A percentile compares a stretch with the other conserved stretches of the same genome.
phyloP scores from a whole-genome alignment of 2,888 invertebrate genomes.

The Andrena flavipes region DNA sequence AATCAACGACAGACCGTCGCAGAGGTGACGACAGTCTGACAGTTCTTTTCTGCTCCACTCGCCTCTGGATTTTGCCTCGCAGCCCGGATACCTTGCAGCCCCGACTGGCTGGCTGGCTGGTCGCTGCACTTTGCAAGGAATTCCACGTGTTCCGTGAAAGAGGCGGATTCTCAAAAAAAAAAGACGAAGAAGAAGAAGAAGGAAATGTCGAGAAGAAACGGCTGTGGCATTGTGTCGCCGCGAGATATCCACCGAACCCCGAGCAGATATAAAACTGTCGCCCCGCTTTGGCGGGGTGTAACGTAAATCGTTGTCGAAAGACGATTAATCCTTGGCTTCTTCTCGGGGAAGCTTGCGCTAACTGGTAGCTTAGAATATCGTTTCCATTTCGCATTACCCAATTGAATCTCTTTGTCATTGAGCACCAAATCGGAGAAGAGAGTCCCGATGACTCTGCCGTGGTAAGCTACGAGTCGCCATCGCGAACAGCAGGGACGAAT shows the following conservation, averaged over 20 bases:
- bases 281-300: constrained; percentile 16
- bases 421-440: background rate
- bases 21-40: constrained; percentile 79
- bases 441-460: too few relatives aligned
- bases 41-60: constrained; percentile 73
- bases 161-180: constrained; percentile 64
- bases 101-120: constrained; percentile 22
- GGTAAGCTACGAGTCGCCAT: background rate
- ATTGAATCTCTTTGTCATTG: background rate
- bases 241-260: constrained; percentile 52
- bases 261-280: constrained; percentile 62
- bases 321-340: constrained; percentile 40
- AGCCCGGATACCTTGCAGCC: constrained; percentile 59
- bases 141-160: constrained; percentile 71
- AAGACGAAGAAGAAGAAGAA: constrained; percentile 2
- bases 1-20: constrained; percentile 79
- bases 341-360: background rate
- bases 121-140: constrained; percentile 72
- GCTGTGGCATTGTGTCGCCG: constrained; percentile 63
- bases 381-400: too few relatives aligned
- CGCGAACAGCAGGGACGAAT: background rate
- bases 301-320: constrained; percentile 31
- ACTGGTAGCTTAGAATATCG: background rate
- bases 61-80: constrained; percentile 71
- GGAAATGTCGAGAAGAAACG: constrained; percentile 53